Base-by-base conservation (phyloP, 2,797 vertebrate species). In the Anabacerthia variegaticeps region DNA sequence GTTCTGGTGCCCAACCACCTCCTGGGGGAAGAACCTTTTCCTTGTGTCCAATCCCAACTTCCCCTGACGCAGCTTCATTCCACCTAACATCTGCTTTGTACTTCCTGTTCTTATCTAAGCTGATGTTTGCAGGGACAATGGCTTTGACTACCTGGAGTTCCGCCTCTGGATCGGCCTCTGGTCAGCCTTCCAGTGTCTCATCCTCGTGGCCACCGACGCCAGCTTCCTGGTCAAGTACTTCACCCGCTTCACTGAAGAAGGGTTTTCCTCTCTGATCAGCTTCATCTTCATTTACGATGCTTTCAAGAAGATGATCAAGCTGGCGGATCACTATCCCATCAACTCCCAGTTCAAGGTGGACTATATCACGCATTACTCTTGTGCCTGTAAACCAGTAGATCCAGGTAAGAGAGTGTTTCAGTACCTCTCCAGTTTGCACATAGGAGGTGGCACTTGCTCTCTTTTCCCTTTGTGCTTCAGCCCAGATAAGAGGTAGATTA, bases 261-360 rank as follows among this genome's bases (percentile, higher is more conserved):
- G 99, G 5, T 99, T 99, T 96, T 99, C 99, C 48, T 99, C 99
- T 52, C 98, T 99, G n/a, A 99, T 99, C 96, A 99, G 99, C 98
- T 99, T 99, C 98, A 99, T 99, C 96, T 99, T 99, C 97, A 99
- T 99, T 93, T 99, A 99, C 0, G 99, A 99, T 66, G 98, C 99
- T 96, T 99, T 99, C 97, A 99, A 99, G 98, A 99, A 99, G 98
- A 99, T 99, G 99, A 98, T 99, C 73, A 99, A 99, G 92, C 96
- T 99, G 77, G 98, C 98, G 7, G 98, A 99, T 94, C 98, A 99
- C 96, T 99, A 99, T 88, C 99, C 99, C 39, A 99, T 99, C 97
- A 99, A 99, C 96, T 96, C 98, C 0, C 85, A 99, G 32, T 99
- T 97, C 86, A 98, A 71, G 97, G 92, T 98, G 92, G 98, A 99